Base-by-base conservation (phyloP, 2,113 vertebrate species). In the Spea bombifrons region DNA sequence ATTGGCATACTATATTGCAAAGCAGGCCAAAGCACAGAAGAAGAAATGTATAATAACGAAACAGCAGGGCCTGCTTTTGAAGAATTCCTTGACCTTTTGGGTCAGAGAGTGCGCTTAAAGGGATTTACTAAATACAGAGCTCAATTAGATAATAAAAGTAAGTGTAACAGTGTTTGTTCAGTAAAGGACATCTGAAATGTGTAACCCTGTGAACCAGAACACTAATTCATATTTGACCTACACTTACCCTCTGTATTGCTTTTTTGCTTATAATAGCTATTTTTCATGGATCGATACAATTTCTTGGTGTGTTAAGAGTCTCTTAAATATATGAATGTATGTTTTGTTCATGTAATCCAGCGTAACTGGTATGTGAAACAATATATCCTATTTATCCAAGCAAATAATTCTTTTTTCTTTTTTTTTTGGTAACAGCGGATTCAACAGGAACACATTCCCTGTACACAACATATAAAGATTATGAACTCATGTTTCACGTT, bases 11-110 rank as follows among this genome's bases (percentile, higher is more conserved):
- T 99, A 74, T 99, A 99, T 89, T 99, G 97, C 88, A 96, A 94
- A 89, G 94, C 95, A 1, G 96, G 94, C 77, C 97, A 99, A 89
- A 96, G 96, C 90, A 98, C 96, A 0, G 97, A 99, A 75, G 97
- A 99, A 82, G 97, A 99, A 85, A 99, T 99, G 97, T 99, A 99
- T 83, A 99, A 98, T 86, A 99, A 99, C 0, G 96, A 99, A 88
- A 94, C 92, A 1, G 95, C 94, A 0, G 95, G 96, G 3, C 94
- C 96, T 0, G 96, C 94, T 5, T 93, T 99, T 82, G 96, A 99
- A 5, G 97, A 99, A 84, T 99, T 99, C 87, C 90, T 99, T 81
- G 96, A 98, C 87, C 92, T 99, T 12, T 91, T 99, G n/a, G 97
- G 97, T 71, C 95, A 98, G 88, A 91, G 96, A 83, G 97, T 99